These are phyloP conservation scores for Champsocephalus gunnari DNA, from an alignment of 2,797 vertebrate genomes.

Conservation along the genomic window DNA sequence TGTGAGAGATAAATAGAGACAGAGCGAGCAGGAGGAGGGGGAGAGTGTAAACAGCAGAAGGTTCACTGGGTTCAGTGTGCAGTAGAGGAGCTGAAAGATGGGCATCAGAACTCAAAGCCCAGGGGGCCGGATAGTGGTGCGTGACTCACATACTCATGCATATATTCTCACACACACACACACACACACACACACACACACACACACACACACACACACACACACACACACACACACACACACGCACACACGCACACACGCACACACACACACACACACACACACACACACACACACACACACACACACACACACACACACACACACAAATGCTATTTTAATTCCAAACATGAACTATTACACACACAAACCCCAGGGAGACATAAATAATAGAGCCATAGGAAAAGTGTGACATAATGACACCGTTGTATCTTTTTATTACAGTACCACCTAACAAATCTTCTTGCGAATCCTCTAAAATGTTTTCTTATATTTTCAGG, in stretches of 20 bases:
- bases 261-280: conserved; percentile 74
- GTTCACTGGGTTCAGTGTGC: conserved; percentile 82
- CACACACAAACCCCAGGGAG: conserved; percentile 39
- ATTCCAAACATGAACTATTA: conserved; percentile 45
- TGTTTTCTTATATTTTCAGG: background rate
- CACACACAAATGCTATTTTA: conserved; percentile 29
- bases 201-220: conserved; percentile 65
- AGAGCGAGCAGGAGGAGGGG: conserved; percentile 63
- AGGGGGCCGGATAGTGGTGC: conserved; percentile 76
- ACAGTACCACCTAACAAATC: background rate
- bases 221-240: no score
- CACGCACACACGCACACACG: background rate
- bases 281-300: conserved; percentile 79
- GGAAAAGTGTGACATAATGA: conserved; percentile 32
- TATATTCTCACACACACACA: conserved; percentile 71
- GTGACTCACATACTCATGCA: conserved; percentile 82
- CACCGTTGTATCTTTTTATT: conserved; percentile 12
- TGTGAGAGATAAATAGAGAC: conserved; percentile 75
- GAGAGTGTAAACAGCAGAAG: conserved; percentile 80
- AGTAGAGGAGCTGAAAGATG: conserved; percentile 79
- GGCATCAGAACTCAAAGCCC: conserved; percentile 78
- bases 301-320: conserved; percentile 78
- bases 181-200: conserved; percentile 5
- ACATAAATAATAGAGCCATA: conserved; percentile 40
- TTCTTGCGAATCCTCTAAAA: background rate